Evolutionary conservation across 2,797 vertebrate genomes (phyloP).

Genomic region (Margarornis squamiger): DNA sequence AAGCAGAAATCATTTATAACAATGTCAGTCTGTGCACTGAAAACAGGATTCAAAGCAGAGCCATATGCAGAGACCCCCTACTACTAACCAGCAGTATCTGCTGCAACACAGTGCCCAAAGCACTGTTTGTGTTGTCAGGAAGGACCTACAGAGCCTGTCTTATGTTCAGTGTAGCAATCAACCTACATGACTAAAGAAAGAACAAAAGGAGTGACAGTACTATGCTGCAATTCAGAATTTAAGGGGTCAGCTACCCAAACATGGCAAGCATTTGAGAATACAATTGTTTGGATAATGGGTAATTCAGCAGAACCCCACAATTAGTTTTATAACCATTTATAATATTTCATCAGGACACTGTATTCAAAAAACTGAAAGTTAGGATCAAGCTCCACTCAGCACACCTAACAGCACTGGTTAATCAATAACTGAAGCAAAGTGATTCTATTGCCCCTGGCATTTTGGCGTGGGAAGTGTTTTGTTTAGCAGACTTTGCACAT

Average conservation of each 20-base stretch:
- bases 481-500: background rate
- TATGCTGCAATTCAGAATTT: background rate
- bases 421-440: conserved; percentile 22
- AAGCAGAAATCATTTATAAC: background rate
- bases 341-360: background rate
- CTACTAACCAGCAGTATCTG: background rate
- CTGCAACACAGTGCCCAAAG: background rate
- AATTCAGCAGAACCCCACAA: background rate
- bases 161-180: background rate
- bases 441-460: background rate
- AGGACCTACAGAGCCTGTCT: background rate
- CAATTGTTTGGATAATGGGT: background rate
- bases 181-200: background rate
- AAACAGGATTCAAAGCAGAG: background rate
- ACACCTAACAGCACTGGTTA: background rate
- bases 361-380: background rate
- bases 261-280: background rate
- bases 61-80: background rate
- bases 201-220: background rate
- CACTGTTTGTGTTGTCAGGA: background rate
- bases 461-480: background rate
- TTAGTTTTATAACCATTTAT: background rate
- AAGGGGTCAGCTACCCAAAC: background rate
- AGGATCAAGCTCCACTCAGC: background rate
- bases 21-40: background rate